Evolutionary conservation across 2,113 vertebrate species (phyloP).

Genomic region (Cavia aperea): DNA sequence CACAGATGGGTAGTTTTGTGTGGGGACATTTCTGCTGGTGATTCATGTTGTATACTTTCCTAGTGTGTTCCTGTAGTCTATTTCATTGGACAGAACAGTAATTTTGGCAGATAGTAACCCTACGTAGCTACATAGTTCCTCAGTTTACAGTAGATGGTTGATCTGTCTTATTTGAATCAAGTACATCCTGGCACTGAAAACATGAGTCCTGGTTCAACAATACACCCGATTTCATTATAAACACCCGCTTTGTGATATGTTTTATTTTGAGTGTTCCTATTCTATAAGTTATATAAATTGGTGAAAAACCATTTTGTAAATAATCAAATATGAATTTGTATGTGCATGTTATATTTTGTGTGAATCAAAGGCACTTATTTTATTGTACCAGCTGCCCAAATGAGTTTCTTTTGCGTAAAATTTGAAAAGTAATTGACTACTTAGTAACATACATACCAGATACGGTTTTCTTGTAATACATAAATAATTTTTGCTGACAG

Average conservation of each 20-base stretch:
- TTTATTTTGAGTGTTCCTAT: neutral
- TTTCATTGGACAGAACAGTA: neutral
- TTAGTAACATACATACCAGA: neutral
- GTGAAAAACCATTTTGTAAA: neutral
- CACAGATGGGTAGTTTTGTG: neutral
- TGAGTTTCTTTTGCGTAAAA: neutral
- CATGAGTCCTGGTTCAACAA: neutral
- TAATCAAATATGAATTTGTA: neutral
- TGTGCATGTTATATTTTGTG: neutral
- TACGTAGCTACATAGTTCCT: neutral
- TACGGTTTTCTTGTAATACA: neutral
- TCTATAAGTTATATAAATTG: neutral
- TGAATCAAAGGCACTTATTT: neutral
- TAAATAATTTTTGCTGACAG: constrained; percentile 1
- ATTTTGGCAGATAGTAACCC: neutral
- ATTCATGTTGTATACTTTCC: neutral
- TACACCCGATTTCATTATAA: neutral
- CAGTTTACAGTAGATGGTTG: neutral
- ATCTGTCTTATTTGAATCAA: neutral
- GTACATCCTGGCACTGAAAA: neutral
- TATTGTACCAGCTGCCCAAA: neutral
- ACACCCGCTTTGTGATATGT: neutral
- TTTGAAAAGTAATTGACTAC: neutral
- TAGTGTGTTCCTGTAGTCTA: neutral
- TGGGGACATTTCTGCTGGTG: neutral